A percentile compares a stretch with the other conserved stretches of the same genome.
Conservation (phyloP, 2,113 vertebrate genomes). For the Pomatorhinus ruficollis region DNA sequence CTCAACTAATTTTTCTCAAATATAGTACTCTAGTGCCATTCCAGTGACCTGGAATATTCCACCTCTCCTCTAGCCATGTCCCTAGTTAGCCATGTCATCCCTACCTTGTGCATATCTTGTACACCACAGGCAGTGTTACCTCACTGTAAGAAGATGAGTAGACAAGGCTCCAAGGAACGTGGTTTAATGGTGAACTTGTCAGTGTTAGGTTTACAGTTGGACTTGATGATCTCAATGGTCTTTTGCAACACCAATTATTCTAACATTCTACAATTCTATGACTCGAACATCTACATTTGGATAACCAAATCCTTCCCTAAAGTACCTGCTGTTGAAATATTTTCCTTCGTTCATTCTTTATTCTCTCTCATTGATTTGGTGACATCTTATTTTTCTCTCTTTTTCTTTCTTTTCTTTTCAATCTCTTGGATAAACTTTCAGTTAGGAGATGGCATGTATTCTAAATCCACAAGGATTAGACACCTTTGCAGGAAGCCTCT, state of each 20-base stretch:
- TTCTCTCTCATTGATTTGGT: neutral
- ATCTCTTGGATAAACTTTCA: neutral
- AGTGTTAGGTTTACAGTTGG: neutral
- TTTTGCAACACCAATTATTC: neutral
- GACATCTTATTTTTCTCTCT: neutral
- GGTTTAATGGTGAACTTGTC: neutral
- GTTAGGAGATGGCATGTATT: neutral
- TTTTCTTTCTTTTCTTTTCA: neutral
- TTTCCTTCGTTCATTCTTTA: neutral
- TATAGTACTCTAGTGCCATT: too few relatives aligned
- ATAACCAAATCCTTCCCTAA: neutral
- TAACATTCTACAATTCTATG: neutral
- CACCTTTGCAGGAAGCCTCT: neutral
- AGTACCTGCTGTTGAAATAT: neutral
- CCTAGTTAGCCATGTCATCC: too few relatives aligned
- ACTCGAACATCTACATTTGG: neutral
- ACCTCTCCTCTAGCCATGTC: neutral
- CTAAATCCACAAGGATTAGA: neutral
- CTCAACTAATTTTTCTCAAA: neutral
- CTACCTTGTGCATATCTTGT: neutral
- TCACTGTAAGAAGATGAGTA: rapidly evolving
- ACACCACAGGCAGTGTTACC: neutral
- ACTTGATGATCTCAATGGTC: neutral
- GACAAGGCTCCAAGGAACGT: neutral
- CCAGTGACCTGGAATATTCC: neutral